Evolutionary conservation across 2,888 invertebrate species (phyloP), one percentile per base, ranked within the genome.

Genomic region (Drosophila monieri): DNA sequence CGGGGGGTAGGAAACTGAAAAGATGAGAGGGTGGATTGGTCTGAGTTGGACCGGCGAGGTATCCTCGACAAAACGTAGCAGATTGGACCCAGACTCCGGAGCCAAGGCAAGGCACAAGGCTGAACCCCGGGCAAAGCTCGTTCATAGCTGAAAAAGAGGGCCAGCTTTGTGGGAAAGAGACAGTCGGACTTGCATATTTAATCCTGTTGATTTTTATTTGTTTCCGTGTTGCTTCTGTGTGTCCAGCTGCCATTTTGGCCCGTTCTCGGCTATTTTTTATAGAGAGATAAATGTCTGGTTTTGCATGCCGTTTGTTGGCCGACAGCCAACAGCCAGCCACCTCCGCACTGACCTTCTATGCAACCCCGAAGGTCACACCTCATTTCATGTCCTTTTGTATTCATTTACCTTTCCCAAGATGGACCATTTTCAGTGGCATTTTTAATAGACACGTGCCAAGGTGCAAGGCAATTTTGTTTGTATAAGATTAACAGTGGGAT

Each of bases 201-300:
- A 85, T 81, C 76, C 79, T 81, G 85, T 81, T 85, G 81, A 85
- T 81, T 81, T 77, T 78, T 85, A 84, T 80, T 84, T 77, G 81
- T 74, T 78, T 77, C 75, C 81, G 73, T 73, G 73, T 74, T 64
- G 61, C 14, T 30, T 53, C 35, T 44, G 39, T 44, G 32, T 73
- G 57, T 56, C 56, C 43, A 12, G 55, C 54, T 59, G 54, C 35
- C 49, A 35, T 44, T 48, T 37, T 37, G 14, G 32, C 51, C 46
- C 69, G 57, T 60, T 77, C 46, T 69, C 56, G 53, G 67, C 85
- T 85, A 85, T 76, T 78, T 64, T 71, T 62, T 75, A 74, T 72
- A 58, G 58, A 69, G 60, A 76, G 84, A 75, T 80, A 80, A 73
- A 66, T 71, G 70, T 51, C 78, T 55, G 81, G 71, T 73, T 75